Evolutionary conservation across 2,113 vertebrate species (phyloP), one percentile per base, ranked within the genome.

Genomic region (Lynx canadensis): DNA sequence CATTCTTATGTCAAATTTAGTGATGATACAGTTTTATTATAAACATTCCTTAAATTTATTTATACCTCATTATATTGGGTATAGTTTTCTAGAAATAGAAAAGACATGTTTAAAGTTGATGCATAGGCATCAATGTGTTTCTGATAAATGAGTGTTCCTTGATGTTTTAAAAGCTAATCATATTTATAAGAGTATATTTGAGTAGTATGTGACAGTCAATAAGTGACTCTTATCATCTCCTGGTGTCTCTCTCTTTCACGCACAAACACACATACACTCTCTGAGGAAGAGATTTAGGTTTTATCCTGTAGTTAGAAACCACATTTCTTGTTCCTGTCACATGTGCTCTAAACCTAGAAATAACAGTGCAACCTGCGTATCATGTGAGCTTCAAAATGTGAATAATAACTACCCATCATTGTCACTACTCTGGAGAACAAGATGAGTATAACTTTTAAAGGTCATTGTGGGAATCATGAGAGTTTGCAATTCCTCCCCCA

Each of bases 1-100:
- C 4, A 48, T 96, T 87, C 3, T 92, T 76, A 71, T 21, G 63
- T 89, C 38, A 55, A 33, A 89, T 81, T 76, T n/a, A 68, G n/a
- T 94, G 78, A 76, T 93, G 7, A 48, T 76, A 78, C 5, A 45
- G 18, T 94, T 87, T 92, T 66, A 76, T 91, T 95, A 36, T 23
- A 85, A 92, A 92, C 55, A 63, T 57, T 76, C 21, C 33, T 80
- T 85, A 60, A 50, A 50, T 93, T 86, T 94, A 65, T 82, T 88
- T 68, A 41, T 55, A 48, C 4, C n/a, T 89, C 5, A 36, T 87
- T 89, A 91, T 31, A 63, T 33, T 69, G 23, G 57, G 60, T 84
- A 76, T 63, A 73, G 63, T 80, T 96, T 88, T 45, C 60, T 79
- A 88, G 18, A 92, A 52, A 41, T 36, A 83, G 33, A 93, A 52